Conservation (phyloP, 2,113 vertebrate species). For the Leiothrix lutea region DNA sequence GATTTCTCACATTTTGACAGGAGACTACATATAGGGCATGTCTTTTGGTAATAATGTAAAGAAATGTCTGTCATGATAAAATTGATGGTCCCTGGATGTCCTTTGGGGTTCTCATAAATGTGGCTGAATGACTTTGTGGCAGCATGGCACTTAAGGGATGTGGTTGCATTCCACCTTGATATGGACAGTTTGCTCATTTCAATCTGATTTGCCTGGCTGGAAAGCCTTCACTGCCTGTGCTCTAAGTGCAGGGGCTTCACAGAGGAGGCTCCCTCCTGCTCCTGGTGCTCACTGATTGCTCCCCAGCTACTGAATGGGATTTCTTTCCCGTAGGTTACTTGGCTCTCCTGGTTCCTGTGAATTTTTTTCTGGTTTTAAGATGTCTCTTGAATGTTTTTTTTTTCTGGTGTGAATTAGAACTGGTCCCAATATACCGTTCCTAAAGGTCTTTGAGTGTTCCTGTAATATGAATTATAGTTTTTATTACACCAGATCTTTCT, state of each 20-base stretch:
- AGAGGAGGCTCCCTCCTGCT: not conserved
- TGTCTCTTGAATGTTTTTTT: not conserved
- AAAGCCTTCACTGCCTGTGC: not conserved
- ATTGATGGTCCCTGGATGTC: constrained; percentile 69
- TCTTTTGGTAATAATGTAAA: constrained; percentile 50
- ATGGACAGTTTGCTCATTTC: not conserved
- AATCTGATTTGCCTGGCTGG: not conserved
- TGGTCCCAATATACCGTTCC: not conserved
- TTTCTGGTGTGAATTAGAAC: not conserved
- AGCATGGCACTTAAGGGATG: not conserved
- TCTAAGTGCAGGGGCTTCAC: not conserved
- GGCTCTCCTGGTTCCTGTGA: not conserved
- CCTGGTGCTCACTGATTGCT: not conserved
- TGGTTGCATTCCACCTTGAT: not conserved
- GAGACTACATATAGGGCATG: constrained; percentile 18
- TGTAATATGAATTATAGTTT: not conserved
- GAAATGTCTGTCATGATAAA: constrained; percentile 43
- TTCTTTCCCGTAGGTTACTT: not conserved
- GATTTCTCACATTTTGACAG: constrained; percentile 38
- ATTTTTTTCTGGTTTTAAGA: not conserved
- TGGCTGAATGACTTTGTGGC: constrained; percentile 27
- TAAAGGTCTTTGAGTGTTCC: not conserved
- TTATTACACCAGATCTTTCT: not conserved
- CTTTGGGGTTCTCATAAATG: constrained; percentile 56
- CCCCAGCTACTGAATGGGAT: not conserved